A percentile compares a stretch with the other conserved stretches of the same genome.
Conservation (phyloP, 2,113 vertebrate species). For the Patagioenas fasciata region DNA sequence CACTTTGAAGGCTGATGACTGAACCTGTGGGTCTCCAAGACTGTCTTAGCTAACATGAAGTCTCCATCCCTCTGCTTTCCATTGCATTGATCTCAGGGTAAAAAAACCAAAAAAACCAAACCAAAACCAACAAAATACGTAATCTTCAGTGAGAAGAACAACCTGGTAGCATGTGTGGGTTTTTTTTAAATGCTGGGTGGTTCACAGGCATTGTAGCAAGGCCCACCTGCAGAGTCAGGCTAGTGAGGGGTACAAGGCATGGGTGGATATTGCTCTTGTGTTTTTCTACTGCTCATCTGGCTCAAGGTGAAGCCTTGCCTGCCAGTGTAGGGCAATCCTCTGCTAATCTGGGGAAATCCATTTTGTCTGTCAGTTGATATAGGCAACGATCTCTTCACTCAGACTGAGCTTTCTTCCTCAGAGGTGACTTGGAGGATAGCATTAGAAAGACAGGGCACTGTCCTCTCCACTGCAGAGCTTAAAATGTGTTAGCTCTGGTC, state of each 20-base stretch:
- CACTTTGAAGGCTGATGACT: not conserved
- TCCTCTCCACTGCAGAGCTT: not conserved
- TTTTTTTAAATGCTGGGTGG: not conserved
- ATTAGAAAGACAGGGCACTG: not conserved
- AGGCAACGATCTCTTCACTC: not conserved
- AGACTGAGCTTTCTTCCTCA: not conserved
- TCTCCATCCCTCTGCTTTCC: not conserved
- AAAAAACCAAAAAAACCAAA: no score
- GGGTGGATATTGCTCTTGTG: not conserved
- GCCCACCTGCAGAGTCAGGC: not conserved
- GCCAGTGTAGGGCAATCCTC: not conserved
- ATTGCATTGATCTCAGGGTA: accelerated
- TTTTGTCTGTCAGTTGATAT: constrained; percentile 17
- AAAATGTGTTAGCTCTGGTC: not conserved
- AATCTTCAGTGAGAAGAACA: not conserved
- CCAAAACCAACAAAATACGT: no score
- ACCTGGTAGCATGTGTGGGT: not conserved
- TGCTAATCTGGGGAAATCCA: constrained; percentile 41
- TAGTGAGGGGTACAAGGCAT: not conserved
- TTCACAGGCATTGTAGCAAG: not conserved
- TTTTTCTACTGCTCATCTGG: not conserved
- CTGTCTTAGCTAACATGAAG: not conserved
- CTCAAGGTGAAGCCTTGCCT: not conserved
- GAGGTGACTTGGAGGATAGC: not conserved
- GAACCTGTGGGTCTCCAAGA: not conserved